phyloP scores from a whole-genome alignment of 2,797 vertebrate species.

The Lacerta agilis region DNA sequence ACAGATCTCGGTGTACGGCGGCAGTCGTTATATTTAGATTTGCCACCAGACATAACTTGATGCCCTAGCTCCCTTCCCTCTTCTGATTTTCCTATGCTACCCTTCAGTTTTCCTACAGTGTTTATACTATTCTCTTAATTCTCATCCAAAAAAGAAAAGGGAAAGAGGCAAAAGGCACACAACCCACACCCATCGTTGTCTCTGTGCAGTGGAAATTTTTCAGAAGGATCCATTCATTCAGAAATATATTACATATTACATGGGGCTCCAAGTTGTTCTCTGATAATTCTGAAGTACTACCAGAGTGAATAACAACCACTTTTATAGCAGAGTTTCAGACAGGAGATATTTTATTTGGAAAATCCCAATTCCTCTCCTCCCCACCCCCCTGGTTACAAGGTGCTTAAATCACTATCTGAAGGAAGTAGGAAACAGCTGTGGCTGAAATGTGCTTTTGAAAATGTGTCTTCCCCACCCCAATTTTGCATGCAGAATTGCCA shows the following conservation, averaged over 20 bases:
- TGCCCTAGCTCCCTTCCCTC: constrained; percentile 24
- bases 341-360: constrained; percentile 72
- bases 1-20: constrained; percentile 1
- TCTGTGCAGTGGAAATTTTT: constrained; percentile 64
- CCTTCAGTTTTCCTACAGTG: constrained; percentile 25
- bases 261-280: constrained; percentile 66
- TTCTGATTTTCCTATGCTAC: background rate
- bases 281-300: constrained; percentile 69
- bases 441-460: constrained; percentile 65
- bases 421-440: constrained; percentile 79
- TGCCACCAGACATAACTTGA: constrained; percentile 42
- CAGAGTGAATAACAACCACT: constrained; percentile 63
- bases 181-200: constrained; percentile 33
- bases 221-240: constrained; percentile 50
- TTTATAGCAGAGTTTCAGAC: constrained; percentile 67
- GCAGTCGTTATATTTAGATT: constrained; percentile 3
- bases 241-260: constrained; percentile 53
- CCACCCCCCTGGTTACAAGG: constrained; percentile 66
- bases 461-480: constrained; percentile 23
- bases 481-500: constrained; percentile 49
- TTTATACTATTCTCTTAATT: constrained; percentile 13
- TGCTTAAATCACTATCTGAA: constrained; percentile 75
- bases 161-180: background rate
- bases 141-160: background rate
- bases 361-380: constrained; percentile 48